These are phyloP conservation scores for Drosophila siamana DNA, from an alignment of 2,888 invertebrate species.

Conservation along the genomic window DNA sequence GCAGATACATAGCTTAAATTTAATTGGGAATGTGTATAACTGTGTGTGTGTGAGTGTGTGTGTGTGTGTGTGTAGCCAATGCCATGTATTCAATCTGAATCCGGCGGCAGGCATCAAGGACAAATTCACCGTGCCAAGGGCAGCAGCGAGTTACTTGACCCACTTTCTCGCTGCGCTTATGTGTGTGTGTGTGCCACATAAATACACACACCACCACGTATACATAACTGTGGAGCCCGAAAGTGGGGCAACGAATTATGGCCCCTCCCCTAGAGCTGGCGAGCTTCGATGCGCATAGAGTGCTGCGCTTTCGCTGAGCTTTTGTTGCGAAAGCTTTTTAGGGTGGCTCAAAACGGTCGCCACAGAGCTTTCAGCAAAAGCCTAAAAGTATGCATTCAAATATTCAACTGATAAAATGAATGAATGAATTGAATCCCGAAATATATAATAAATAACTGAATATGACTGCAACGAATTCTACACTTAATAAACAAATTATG, in stretches of 20 bases:
- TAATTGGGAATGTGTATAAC: constrained; percentile 3
- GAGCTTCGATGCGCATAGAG: constrained; percentile 14
- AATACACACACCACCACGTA: not conserved
- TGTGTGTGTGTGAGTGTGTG: not conserved
- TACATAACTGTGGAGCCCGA: constrained; percentile 27
- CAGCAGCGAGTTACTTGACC: constrained; percentile 60
- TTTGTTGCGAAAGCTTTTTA: constrained; percentile 9
- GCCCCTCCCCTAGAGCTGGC: not conserved
- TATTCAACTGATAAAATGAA: no score
- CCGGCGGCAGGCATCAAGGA: constrained; percentile 51
- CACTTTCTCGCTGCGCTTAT: constrained; percentile 29
- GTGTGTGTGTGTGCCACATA: constrained; percentile 6
- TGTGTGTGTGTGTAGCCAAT: constrained; percentile 6
- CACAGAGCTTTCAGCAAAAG: not conserved
- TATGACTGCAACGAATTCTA: no score
- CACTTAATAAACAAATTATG: no score
- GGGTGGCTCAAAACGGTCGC: constrained; percentile 1
- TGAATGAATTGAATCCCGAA: no score
- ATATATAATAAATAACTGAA: no score
- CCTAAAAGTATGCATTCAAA: constrained; percentile 30
- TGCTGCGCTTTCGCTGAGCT: constrained; percentile 5
- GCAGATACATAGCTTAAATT: constrained; percentile 10
- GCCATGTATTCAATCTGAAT: constrained; percentile 25
- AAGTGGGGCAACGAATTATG: constrained; percentile 45
- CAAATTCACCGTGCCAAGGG: constrained; percentile 58